Base-by-base conservation (phyloP, 2,113 vertebrate genomes). In the Chloropsis cyanopogon region DNA sequence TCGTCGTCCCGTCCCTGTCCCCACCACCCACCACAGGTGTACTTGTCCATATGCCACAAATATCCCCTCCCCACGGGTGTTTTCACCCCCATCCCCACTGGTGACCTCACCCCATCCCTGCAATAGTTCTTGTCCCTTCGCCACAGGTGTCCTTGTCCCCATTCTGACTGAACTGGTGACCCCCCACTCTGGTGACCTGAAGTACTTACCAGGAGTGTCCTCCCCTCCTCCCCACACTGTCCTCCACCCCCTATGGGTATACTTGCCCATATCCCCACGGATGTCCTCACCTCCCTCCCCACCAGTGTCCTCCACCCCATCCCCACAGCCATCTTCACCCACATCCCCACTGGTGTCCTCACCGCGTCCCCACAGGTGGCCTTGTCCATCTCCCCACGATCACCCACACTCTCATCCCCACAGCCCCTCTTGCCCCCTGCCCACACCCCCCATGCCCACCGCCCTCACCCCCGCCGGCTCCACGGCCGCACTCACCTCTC, bases 401-500 rank as follows among this genome's bases (percentile, higher is more conserved):
- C 35, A 25, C 61, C 37, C 35, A 17, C 4, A 8, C 22, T 12
- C 11, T 11, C 49, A 15, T 17, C 18, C 31, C 39, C 80, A 12
- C 21, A 19, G 42, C 29, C 22, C 8, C 12, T 24, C 14, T 9
- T 14, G 18, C 7, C 21, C 26, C 29, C 9, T 56, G 33, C 52
- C 52, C 46, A 24, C 10, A 5, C 13, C 39, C 4, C 3, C 63
- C 14, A 5, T 18, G 20, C 65, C 26, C 56, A 7, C 12, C 0
- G 0, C n/a, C 35, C 52, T 49, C 14, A 1, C 17, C 19, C 17
- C 16, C 19, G 37, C 47, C 44, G 31, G 46, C 63, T 37, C 83
- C 54, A 23, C 1, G 0, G 35, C 50, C 0, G 0, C 57, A 5
- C 78, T 76, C 61, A 86, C 52, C 73, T 75, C n/a, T 88, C 29